Percentiles rank a stretch among this genome's conserved stretches.
These are phyloP conservation scores for Ancistrus triradiatus DNA, from an alignment of 2,113 vertebrate genomes.

Conservation along the genomic window DNA sequence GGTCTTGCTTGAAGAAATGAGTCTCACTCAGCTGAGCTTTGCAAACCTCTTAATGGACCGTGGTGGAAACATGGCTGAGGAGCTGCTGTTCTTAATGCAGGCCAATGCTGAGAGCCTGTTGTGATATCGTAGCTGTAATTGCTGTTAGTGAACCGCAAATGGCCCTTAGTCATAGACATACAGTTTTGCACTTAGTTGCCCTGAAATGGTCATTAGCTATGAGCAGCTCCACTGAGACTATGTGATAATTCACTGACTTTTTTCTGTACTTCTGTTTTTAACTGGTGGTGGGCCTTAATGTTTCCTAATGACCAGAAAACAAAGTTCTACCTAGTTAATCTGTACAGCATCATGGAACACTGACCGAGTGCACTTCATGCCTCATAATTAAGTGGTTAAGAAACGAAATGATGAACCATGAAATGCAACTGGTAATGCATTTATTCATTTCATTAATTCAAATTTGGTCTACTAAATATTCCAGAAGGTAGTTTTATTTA, in stretches of 20 bases:
- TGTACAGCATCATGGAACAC: constrained; percentile 37
- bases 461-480: constrained; percentile 8
- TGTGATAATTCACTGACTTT: constrained; percentile 33
- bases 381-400: constrained; percentile 29
- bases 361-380: constrained; percentile 33
- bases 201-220: constrained; percentile 42
- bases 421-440: constrained; percentile 21
- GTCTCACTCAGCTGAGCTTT: constrained; percentile 65
- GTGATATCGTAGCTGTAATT: constrained; percentile 61
- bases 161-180: constrained; percentile 57
- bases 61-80: constrained; percentile 54
- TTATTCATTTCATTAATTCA: constrained; percentile 13
- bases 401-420: constrained; percentile 24
- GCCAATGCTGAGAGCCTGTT: constrained; percentile 62
- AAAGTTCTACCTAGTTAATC: constrained; percentile 41
- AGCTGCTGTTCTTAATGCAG: constrained; percentile 55
- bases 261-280: constrained; percentile 32
- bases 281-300: constrained; percentile 48
- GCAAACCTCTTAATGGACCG: constrained; percentile 62
- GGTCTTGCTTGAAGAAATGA: constrained; percentile 58
- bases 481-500: constrained; percentile 1
- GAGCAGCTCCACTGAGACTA: constrained; percentile 38
- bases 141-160: constrained; percentile 63
- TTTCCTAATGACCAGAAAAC: constrained; percentile 41
- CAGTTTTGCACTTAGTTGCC: constrained; percentile 51